phyloP scores from a whole-genome alignment of 2,888 invertebrate genomes.

The Parascotia fuliginaria region DNA sequence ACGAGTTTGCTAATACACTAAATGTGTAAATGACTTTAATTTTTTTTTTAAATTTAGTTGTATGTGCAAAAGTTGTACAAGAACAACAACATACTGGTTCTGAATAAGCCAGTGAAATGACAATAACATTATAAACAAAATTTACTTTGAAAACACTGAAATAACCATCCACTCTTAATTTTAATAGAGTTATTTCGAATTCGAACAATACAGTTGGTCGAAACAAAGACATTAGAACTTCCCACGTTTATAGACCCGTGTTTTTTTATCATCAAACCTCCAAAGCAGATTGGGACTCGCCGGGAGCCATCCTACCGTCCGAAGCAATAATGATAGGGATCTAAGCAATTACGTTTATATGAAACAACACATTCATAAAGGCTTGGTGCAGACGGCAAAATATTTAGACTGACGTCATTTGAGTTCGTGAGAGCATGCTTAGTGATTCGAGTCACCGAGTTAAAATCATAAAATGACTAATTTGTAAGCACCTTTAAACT shows the following conservation, averaged over 20 bases:
- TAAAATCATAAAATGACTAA: constrained; percentile 12
- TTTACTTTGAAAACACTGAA: background rate
- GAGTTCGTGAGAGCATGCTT: constrained; percentile 18
- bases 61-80: no score
- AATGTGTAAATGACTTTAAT: no score
- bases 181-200: constrained; percentile 65
- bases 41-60: no score
- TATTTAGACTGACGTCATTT: constrained; percentile 60
- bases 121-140: background rate
- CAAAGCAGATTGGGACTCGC: constrained; percentile 58
- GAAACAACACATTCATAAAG: constrained; percentile 63
- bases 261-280: constrained; percentile 59
- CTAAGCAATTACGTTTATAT: constrained; percentile 72
- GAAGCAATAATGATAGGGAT: constrained; percentile 78
- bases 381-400: constrained; percentile 59
- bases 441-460: constrained; percentile 8
- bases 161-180: constrained; percentile 27
- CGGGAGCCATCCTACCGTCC: constrained; percentile 72
- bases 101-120: constrained; percentile 2
- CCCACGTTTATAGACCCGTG: constrained; percentile 62
- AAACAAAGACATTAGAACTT: constrained; percentile 57
- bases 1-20: no score
- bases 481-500: constrained; percentile 5
- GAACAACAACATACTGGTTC: no score
- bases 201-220: constrained; percentile 55